A percentile compares a stretch with the other conserved stretches of the same genome.
Conservation (phyloP, 2,888 invertebrate genomes). For the Rosalia funebris region DNA sequence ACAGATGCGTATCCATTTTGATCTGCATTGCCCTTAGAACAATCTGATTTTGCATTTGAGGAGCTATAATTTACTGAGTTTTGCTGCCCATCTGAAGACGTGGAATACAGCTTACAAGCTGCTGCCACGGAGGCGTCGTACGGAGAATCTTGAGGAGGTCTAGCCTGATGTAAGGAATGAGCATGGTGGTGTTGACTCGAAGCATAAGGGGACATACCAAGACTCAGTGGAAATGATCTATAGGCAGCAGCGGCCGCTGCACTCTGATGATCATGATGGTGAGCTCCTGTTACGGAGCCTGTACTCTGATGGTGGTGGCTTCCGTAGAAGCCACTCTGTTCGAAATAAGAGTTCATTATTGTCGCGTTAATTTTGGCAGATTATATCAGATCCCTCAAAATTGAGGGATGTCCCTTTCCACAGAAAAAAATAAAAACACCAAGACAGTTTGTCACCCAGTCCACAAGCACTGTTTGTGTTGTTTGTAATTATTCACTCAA, state of each 20-base stretch:
- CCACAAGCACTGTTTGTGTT: constrained; percentile 38
- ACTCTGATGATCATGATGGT: constrained; percentile 76
- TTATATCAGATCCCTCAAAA: constrained; percentile 50
- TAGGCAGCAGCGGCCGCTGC: constrained; percentile 79
- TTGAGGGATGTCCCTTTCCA: constrained; percentile 51
- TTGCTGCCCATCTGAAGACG: constrained; percentile 72
- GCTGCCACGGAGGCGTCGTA: constrained; percentile 92
- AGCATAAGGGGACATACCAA: constrained; percentile 87
- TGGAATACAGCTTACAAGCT: constrained; percentile 82
- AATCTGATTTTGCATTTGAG: constrained; percentile 76
- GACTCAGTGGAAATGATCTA: constrained; percentile 86
- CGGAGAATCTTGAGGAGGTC: constrained; percentile 89
- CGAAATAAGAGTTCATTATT: constrained; percentile 95
- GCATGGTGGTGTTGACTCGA: constrained; percentile 76
- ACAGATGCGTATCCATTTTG: constrained; percentile 76
- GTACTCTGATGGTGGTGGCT: constrained; percentile 86
- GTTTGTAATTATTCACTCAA: constrained; percentile 36
- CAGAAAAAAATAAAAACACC: constrained; percentile 33
- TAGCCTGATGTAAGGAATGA: constrained; percentile 76
- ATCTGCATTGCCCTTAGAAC: constrained; percentile 73
- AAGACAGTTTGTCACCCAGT: constrained; percentile 42
- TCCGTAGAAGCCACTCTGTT: constrained; percentile 95
- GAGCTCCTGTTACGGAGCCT: constrained; percentile 70
- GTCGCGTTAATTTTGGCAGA: constrained; percentile 56
- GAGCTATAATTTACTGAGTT: constrained; percentile 68